Evolutionary conservation across 2,797 vertebrate species (phyloP).

Genomic region (Bryconaethiops microstoma): DNA sequence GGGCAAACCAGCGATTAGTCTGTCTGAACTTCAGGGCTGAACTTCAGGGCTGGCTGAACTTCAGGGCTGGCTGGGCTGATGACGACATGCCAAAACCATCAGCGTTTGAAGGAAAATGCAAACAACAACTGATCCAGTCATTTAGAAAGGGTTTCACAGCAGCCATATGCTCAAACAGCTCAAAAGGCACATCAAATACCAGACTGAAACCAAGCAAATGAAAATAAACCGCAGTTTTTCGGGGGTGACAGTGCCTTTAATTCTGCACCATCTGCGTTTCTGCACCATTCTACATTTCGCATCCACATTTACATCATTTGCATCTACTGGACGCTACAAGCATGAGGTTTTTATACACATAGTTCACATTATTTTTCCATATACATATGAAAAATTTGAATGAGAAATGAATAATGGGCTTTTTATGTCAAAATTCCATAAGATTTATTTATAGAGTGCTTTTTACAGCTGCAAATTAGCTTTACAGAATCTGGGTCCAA

Average conservation of each 20-base stretch:
- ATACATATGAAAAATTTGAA: too few relatives aligned
- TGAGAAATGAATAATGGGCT: too few relatives aligned
- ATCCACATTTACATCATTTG: not conserved
- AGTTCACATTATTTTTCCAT: too few relatives aligned
- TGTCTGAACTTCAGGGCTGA: too few relatives aligned
- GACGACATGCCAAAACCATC: not conserved
- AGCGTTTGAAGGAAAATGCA: not conserved
- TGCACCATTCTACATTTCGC: not conserved
- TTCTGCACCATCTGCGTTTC: too few relatives aligned
- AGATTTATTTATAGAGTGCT: too few relatives aligned
- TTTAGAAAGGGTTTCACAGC: not conserved
- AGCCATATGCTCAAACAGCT: slow-evolving; percentile 5
- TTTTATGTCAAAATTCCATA: too few relatives aligned
- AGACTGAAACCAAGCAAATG: slow-evolving; percentile 6
- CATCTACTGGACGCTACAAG: too few relatives aligned
- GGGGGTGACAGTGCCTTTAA: not conserved
- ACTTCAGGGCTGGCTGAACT: not conserved
- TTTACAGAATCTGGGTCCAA: too few relatives aligned
- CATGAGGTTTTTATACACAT: too few relatives aligned
- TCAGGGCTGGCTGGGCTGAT: not conserved
- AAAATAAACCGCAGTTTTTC: slow-evolving; percentile 3
- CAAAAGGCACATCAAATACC: not conserved
- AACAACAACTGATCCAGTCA: slow-evolving; percentile 4
- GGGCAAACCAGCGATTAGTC: not conserved
- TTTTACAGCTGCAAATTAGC: too few relatives aligned